Evolutionary conservation across 2,888 invertebrate species (phyloP).

Genomic region (Ligdia adustata): DNA sequence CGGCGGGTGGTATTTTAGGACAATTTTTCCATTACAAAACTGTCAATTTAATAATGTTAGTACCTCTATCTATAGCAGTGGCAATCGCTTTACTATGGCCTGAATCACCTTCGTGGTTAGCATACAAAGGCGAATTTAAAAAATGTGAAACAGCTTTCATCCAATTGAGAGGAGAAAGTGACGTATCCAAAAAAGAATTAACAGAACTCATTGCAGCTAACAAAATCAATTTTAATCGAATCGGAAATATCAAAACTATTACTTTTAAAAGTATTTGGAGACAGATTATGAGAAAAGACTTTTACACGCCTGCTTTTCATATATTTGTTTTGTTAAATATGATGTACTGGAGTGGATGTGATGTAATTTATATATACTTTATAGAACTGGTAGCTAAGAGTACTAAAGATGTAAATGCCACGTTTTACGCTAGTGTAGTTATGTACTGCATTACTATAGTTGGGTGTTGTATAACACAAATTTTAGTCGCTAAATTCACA

Average conservation of each 20-base stretch:
- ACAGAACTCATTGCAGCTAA: not conserved
- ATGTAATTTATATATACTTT: constrained; percentile 1
- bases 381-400: not conserved
- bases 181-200: not conserved
- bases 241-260: too few species aligned
- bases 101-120: constrained; percentile 2
- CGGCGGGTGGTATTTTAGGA: not conserved
- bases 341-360: constrained; percentile 1
- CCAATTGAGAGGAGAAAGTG: not conserved
- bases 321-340: not conserved
- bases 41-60: not conserved
- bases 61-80: not conserved
- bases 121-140: not conserved
- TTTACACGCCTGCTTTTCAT: constrained; percentile 1
- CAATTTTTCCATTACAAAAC: not conserved
- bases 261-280: not conserved
- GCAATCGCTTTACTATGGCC: not conserved
- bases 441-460: not conserved
- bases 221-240: not conserved
- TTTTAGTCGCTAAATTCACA: not conserved
- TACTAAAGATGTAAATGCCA: not conserved
- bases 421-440: not conserved
- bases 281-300: not conserved
- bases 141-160: not conserved
- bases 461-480: not conserved